Conservation (phyloP, 1,140 invertebrate genomes). For the Brachionus sp. region DNA sequence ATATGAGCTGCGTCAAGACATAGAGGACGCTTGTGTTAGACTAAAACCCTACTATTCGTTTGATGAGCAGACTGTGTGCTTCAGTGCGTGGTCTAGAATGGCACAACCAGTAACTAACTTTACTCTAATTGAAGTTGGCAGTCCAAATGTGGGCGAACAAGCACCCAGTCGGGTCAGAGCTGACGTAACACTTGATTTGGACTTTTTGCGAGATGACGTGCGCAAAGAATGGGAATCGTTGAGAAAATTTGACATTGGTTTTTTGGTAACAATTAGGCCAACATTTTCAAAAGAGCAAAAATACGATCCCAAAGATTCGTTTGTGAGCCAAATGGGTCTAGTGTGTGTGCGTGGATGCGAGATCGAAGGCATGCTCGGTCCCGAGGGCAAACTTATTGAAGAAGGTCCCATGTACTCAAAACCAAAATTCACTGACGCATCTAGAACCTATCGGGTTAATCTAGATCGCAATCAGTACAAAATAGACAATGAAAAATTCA, state of each 20-base stretch:
- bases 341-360: conserved; percentile 92
- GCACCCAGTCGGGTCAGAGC: conserved; percentile 87
- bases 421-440: conserved; percentile 53
- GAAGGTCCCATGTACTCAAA: background rate
- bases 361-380: conserved; percentile 96
- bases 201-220: conserved; percentile 73
- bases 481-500: conserved; percentile 72
- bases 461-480: conserved; percentile 94
- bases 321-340: conserved; percentile 74
- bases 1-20: conserved; percentile 96
- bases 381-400: conserved; percentile 74
- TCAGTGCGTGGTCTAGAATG: conserved; percentile 97
- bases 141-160: conserved; percentile 73
- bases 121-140: conserved; percentile 77
- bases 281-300: conserved; percentile 70
- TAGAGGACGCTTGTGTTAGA: conserved; percentile 89
- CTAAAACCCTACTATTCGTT: conserved; percentile 81
- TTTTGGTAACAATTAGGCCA: conserved; percentile 84
- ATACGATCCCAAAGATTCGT: conserved; percentile 57
- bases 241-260: conserved; percentile 94
- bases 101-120: conserved; percentile 88
- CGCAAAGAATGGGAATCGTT: conserved; percentile 93
- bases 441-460: conserved; percentile 84
- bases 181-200: conserved; percentile 79
- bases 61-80: conserved; percentile 62